These are phyloP conservation scores for Aplochiton taeniatus DNA, from an alignment of 2,797 vertebrate genomes.

Conservation along the genomic window DNA sequence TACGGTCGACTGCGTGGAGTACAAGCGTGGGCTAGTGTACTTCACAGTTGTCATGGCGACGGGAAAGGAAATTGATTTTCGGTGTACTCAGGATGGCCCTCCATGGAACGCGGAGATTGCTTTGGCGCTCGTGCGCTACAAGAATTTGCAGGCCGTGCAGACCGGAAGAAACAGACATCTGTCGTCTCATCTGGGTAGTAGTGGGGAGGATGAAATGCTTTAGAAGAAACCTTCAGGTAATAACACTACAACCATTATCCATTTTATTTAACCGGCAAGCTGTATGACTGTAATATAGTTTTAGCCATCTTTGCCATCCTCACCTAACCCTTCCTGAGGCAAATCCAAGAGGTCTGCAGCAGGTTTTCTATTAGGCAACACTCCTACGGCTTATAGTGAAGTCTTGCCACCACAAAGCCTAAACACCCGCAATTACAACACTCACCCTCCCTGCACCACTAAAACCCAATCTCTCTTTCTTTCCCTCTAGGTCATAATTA, in stretches of 20 bases:
- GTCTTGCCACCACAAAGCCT: no score
- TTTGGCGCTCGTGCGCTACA: slow-evolving; percentile 87
- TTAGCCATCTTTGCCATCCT: no score
- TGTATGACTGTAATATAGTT: no score
- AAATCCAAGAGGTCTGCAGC: no score
- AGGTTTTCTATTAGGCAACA: no score
- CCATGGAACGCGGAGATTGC: slow-evolving; percentile 92
- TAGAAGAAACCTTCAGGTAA: not conserved
- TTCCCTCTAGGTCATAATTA: slow-evolving; percentile 59
- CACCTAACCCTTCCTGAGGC: no score
- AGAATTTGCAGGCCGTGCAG: slow-evolving; percentile 90
- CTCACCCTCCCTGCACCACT: no score
- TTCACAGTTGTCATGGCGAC: slow-evolving; percentile 91
- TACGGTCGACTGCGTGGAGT: slow-evolving; percentile 93
- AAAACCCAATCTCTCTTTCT: slow-evolving; percentile 23
- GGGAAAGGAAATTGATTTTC: slow-evolving; percentile 90
- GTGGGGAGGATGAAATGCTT: slow-evolving; percentile 61
- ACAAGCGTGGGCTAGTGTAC: slow-evolving; percentile 87
- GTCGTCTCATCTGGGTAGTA: slow-evolving; percentile 66
- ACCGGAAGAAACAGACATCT: slow-evolving; percentile 81
- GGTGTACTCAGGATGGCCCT: slow-evolving; percentile 86
- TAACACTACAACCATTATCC: not conserved
- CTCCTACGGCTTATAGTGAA: no score
- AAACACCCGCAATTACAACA: no score
- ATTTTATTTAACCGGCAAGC: not conserved